Conservation (phyloP, 64 coral and sea anemone species). For the Platygyra sinensis region DNA sequence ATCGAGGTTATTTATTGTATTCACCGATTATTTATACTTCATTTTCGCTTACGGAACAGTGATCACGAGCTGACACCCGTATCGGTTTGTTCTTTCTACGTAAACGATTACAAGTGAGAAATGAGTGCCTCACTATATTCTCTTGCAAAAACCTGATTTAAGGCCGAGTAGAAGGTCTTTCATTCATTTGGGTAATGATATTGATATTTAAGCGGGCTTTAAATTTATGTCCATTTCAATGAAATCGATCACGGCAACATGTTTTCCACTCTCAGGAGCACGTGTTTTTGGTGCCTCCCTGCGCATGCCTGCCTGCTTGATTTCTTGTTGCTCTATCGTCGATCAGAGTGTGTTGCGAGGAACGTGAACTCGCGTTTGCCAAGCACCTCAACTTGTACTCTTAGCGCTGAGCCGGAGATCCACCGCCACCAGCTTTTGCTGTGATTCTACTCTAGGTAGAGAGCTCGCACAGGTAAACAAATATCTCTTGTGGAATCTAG, state of each 20-base stretch:
- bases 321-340: too few relatives aligned
- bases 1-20: background rate
- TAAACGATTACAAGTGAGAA: background rate
- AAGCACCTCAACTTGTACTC: background rate
- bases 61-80: background rate
- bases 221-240: background rate
- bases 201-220: constrained; percentile 7
- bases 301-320: constrained; percentile 4
- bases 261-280: constrained; percentile 26
- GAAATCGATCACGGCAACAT: constrained; percentile 24
- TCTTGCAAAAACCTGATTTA: background rate
- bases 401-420: background rate
- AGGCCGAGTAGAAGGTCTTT: background rate
- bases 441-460: constrained; percentile 36
- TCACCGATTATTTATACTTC: background rate
- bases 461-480: constrained; percentile 11
- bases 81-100: background rate
- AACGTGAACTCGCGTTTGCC: background rate
- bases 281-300: background rate
- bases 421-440: constrained; percentile 24
- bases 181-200: background rate
- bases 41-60: background rate
- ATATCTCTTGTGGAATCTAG: background rate
- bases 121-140: background rate
- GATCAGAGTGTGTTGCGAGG: background rate